Conservation (phyloP, 2,797 vertebrate species). For the Perodicticus potto region DNA sequence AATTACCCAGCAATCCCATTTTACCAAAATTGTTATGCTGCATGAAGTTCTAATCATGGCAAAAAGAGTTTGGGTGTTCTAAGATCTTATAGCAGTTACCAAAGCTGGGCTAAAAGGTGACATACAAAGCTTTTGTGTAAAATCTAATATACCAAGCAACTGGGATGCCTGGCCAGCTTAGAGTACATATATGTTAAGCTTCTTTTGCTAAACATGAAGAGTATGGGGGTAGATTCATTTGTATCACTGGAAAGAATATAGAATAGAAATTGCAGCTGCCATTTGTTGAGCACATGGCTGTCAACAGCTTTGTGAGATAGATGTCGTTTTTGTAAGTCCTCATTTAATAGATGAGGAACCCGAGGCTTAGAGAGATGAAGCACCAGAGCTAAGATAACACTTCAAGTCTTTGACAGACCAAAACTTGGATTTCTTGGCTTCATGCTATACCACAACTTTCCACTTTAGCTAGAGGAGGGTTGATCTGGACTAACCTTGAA, state of each 20-base stretch:
- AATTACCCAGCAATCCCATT: conserved; percentile 61
- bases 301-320: background rate
- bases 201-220: conserved; percentile 41
- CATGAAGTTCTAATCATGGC: background rate
- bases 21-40: conserved; percentile 46
- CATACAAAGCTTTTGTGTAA: conserved; percentile 36
- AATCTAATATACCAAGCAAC: background rate
- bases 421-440: conserved; percentile 3
- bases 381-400: background rate
- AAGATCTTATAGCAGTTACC: conserved; percentile 1
- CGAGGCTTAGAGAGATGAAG: background rate
- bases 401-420: background rate
- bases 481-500: background rate
- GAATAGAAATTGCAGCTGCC: background rate
- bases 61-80: background rate
- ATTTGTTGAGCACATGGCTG: background rate
- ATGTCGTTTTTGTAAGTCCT: background rate
- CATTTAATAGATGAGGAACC: conserved; percentile 21
- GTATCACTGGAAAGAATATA: background rate
- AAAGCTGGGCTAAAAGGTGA: conserved; percentile 26
- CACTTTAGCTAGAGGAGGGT: background rate
- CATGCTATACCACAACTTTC: background rate
- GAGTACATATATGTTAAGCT: background rate
- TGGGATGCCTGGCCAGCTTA: background rate
- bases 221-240: background rate